Evolutionary conservation across 1,140 invertebrate genomes (phyloP).

Genomic region (Diabrotica virgifera): DNA sequence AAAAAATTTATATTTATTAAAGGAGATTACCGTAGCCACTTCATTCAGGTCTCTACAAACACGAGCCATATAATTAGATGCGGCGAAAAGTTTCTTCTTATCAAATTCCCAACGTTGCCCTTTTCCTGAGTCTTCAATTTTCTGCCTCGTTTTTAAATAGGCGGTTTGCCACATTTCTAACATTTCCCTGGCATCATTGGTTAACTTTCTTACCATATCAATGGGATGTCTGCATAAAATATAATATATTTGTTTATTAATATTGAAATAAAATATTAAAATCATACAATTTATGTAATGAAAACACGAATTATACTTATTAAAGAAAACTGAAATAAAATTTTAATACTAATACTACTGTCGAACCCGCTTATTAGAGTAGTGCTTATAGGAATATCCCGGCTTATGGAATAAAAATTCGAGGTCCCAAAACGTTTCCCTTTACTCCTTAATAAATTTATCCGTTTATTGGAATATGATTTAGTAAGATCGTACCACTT

Average conservation of each 20-base stretch:
- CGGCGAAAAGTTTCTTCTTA: constrained; percentile 71
- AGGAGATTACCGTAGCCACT: constrained; percentile 60
- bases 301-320: background rate
- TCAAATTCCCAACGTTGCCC: constrained; percentile 90
- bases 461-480: too few species aligned
- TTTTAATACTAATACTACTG: too few species aligned
- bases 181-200: constrained; percentile 59
- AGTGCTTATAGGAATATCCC: too few species aligned
- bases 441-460: too few species aligned
- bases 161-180: constrained; percentile 72
- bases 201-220: constrained; percentile 29
- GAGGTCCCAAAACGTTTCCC: too few species aligned
- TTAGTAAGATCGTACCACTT: too few species aligned
- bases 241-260: too few species aligned
- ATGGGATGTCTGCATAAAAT: constrained; percentile 28
- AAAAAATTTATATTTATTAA: too few species aligned
- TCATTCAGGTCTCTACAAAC: constrained; percentile 76
- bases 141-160: constrained; percentile 70
- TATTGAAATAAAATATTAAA: too few species aligned
- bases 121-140: constrained; percentile 79
- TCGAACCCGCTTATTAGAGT: too few species aligned
- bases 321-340: too few species aligned
- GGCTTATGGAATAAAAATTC: too few species aligned
- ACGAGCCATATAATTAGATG: constrained; percentile 76
- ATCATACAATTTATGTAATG: constrained; percentile 6